Percentiles rank a stretch among this genome's conserved stretches.
Conservation (phyloP, 1,140 invertebrate species). For the Hermetia illucens region DNA sequence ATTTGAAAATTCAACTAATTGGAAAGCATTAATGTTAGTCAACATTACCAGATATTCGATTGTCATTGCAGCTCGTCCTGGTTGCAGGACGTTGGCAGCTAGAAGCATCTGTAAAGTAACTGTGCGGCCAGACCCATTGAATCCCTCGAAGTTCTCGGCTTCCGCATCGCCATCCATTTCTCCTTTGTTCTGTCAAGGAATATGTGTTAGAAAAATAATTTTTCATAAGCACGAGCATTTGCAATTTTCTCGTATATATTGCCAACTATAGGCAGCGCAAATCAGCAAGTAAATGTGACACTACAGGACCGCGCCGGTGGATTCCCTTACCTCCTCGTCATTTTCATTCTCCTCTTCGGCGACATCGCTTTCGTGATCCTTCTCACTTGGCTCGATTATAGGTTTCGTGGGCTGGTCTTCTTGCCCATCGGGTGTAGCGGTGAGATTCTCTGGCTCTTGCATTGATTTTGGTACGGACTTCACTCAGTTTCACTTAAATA, state of each 20-base stretch:
- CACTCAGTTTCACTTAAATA: too few species aligned
- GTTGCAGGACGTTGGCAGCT: constrained; percentile 63
- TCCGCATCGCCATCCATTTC: too few species aligned
- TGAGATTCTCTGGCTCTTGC: neutral
- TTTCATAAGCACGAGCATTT: neutral
- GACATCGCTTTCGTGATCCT: constrained; percentile 24
- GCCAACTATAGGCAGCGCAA: too few species aligned
- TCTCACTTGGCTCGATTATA: constrained; percentile 9
- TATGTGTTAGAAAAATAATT: constrained; percentile 4
- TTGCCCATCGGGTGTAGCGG: neutral
- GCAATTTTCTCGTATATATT: neutral
- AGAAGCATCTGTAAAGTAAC: constrained; percentile 75
- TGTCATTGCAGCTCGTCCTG: constrained; percentile 66
- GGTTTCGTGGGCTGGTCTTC: neutral
- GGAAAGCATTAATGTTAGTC: neutral
- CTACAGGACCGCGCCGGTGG: too few species aligned
- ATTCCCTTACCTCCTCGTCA: constrained; percentile 27
- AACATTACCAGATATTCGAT: constrained; percentile 72
- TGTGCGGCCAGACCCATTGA: constrained; percentile 42
- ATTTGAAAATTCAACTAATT: neutral
- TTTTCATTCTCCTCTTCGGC: constrained; percentile 18
- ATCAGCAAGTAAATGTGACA: too few species aligned
- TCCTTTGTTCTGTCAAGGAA: constrained; percentile 14
- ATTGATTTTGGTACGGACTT: too few species aligned
- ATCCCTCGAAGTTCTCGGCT: constrained; percentile 28